These are phyloP conservation scores for Euwallacea similis DNA, from an alignment of 1,140 invertebrate genomes.

Conservation along the genomic window DNA sequence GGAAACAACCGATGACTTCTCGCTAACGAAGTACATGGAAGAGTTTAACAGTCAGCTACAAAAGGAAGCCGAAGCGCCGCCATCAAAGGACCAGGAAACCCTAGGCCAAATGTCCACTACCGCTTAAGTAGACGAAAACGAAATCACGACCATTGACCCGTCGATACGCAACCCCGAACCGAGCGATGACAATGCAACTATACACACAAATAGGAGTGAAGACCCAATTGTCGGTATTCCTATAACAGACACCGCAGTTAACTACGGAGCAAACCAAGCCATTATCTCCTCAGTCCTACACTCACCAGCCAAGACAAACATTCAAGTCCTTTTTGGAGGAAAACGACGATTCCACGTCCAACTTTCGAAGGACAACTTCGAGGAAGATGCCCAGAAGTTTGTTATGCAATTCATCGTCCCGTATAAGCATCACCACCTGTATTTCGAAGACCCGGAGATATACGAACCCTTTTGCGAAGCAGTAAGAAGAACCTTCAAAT, in stretches of 20 bases:
- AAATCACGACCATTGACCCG: too few species aligned
- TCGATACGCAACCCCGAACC: too few species aligned
- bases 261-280: background rate
- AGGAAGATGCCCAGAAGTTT: background rate
- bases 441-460: slow-evolving; percentile 26
- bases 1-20: too few species aligned
- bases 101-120: too few species aligned
- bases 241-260: background rate
- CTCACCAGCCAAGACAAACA: background rate
- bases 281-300: background rate
- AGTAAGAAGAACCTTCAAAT: slow-evolving; percentile 26
- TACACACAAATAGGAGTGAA: background rate
- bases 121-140: too few species aligned
- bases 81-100: too few species aligned
- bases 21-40: too few species aligned
- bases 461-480: slow-evolving; percentile 22
- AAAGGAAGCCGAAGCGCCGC: too few species aligned
- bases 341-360: background rate
- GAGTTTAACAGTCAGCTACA: too few species aligned
- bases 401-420: slow-evolving; percentile 15
- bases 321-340: background rate
- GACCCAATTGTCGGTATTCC: background rate
- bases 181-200: too few species aligned
- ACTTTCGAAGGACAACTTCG: background rate
- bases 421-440: slow-evolving; percentile 19